Evolutionary conservation across 2,797 vertebrate genomes (phyloP), one percentile per base, ranked within the genome.

Genomic region (Chrysocyon brachyurus): DNA sequence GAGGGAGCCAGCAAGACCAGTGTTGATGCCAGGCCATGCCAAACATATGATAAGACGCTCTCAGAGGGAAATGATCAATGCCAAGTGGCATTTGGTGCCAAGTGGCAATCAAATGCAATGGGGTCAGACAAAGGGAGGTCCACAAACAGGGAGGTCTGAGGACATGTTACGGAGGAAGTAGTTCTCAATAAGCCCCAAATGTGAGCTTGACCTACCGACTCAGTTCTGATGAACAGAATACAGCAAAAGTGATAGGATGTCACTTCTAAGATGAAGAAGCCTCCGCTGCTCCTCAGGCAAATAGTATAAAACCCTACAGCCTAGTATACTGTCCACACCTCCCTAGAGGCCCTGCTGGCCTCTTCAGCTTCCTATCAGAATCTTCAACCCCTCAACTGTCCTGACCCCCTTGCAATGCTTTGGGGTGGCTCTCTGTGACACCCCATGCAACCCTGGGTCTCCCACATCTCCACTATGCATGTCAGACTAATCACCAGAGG

Each of bases 381-480:
- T 40, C 59, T 52, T 5, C 26, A 16, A 52, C 6, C 26, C 11
- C 46, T 22, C 46, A n/a, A 21, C 9, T 28, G 14, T 68, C 17
- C 24, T n/a, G 31, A 57, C 22, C 3, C 14, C 4, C 31, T 46
- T 1, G 1, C 22, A 40, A 63, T 12, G 46, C 22, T 68, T 9
- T 64, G 33, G 36, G 75, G 22, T 26, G 83, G 83, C 81, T 93
- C 97, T 97, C 4, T 94, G 84, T 94, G 82, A 91, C 92, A 40
- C 63, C 83, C 3, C 54, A 28, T 11, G 49, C 7, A 46, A 90
- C 49, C 87, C 94, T 89, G 87, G 95, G 63, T 84, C 91, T 12
- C 91, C 94, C 90, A 49, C 82, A 52, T 95, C 93, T 92, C 86
- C 85, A 93, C 93, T 66, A 36, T 3, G 14, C 31, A 26, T 12